These are phyloP conservation scores for Promerops cafer DNA, from an alignment of 2,113 vertebrate genomes.

Conservation along the genomic window DNA sequence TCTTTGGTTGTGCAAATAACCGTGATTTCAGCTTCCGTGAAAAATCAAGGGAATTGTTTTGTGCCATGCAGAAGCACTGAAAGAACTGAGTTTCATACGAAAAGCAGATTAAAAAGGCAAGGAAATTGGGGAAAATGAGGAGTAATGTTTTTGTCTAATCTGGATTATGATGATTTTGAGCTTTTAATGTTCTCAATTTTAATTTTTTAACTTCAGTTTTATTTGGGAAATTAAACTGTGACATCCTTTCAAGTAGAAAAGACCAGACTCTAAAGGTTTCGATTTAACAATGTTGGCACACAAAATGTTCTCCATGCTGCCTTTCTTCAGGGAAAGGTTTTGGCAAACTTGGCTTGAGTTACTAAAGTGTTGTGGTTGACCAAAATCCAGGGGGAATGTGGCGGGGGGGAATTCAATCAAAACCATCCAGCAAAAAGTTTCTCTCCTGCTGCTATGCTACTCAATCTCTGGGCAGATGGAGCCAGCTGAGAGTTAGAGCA, in stretches of 20 bases:
- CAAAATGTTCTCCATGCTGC: not conserved
- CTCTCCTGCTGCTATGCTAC: not conserved
- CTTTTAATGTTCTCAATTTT: not conserved
- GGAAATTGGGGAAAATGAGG: not conserved
- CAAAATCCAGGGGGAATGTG: not conserved
- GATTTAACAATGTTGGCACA: not conserved
- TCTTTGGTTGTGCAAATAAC: not conserved
- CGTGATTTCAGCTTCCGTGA: not conserved
- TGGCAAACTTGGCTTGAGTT: not conserved
- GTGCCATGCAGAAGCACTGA: not conserved
- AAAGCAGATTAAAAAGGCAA: not conserved
- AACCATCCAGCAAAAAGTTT: not conserved
- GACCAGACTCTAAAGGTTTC: not conserved
- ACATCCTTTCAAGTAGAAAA: not conserved
- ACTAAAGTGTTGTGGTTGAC: not conserved
- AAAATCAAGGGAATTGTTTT: constrained; percentile 21
- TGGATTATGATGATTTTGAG: not conserved
- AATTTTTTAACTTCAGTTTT: not conserved
- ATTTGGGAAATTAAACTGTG: not conserved
- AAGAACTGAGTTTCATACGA: not conserved
- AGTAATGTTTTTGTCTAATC: not conserved
- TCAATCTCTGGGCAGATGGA: not conserved
- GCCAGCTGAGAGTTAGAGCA: not conserved
- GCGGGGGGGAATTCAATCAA: not conserved
- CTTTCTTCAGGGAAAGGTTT: not conserved